Conservation (phyloP, 53 echinoderm and acorn worm species). For the Luidia sarsii region DNA sequence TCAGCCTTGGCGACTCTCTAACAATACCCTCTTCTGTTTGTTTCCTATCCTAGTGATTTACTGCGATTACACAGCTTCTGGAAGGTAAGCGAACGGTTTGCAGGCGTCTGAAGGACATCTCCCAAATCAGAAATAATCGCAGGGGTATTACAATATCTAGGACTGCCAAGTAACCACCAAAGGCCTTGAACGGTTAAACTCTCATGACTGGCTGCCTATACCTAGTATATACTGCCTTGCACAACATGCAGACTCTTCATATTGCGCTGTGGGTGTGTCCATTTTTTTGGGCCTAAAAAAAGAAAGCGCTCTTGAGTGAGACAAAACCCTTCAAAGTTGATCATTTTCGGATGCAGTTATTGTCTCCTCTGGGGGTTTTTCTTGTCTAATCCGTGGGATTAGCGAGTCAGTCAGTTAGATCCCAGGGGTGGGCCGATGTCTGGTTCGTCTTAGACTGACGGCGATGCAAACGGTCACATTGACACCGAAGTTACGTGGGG, state of each 20-base stretch:
- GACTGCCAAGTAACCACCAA: no score
- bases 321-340: conserved; percentile 4
- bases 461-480: conserved; percentile 8
- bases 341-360: neutral
- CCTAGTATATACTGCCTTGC: no score
- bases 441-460: conserved; percentile 6
- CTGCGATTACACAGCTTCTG: conserved; percentile 93
- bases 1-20: no score
- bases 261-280: conserved; percentile 1
- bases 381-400: neutral
- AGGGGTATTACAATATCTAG: no score
- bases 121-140: no score
- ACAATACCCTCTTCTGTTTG: conserved; percentile 42
- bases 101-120: no score
- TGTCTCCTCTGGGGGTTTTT: neutral
- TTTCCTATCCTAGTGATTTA: conserved; percentile 70
- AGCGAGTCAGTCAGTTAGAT: conserved; percentile 2
- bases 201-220: no score
- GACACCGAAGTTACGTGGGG: neutral
- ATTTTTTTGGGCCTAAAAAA: no score
- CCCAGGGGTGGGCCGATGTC: neutral
- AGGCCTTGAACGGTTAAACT: no score
- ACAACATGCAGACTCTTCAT: no score
- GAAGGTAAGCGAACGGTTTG: conserved; percentile 76
- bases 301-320: neutral